phyloP scores from a whole-genome alignment of 2,888 invertebrate species.

The Scelioninae gen. 2 region DNA sequence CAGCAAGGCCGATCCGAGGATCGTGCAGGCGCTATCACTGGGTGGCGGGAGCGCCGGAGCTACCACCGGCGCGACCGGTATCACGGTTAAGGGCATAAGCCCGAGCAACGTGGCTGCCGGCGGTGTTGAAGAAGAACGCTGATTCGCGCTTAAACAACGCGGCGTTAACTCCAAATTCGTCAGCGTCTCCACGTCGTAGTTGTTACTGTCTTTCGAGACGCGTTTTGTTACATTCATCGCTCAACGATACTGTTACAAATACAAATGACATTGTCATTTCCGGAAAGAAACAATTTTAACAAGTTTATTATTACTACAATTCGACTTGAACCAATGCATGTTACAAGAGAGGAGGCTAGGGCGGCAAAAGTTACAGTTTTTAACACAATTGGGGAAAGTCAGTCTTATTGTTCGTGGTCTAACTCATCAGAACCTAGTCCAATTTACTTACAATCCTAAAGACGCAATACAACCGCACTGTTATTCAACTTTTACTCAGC shows the following conservation, averaged over 20 bases:
- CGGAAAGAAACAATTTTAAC: slow-evolving; percentile 11
- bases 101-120: slow-evolving; percentile 24
- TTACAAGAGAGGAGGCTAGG: neutral
- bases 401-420: slow-evolving; percentile 5
- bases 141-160: slow-evolving; percentile 34
- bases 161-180: slow-evolving; percentile 29
- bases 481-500: slow-evolving; percentile 6
- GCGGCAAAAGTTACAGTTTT: slow-evolving; percentile 8
- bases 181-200: slow-evolving; percentile 47
- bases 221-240: slow-evolving; percentile 51
- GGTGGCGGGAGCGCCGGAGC: slow-evolving; percentile 80
- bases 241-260: slow-evolving; percentile 49
- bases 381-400: slow-evolving; percentile 8
- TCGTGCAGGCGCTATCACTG: slow-evolving; percentile 95
- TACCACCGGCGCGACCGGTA: slow-evolving; percentile 33
- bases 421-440: slow-evolving; percentile 3
- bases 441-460: too few species aligned
- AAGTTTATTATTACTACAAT: slow-evolving; percentile 16
- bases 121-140: slow-evolving; percentile 45
- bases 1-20: slow-evolving; percentile 98
- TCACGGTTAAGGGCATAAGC: slow-evolving; percentile 39
- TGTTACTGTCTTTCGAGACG: slow-evolving; percentile 51
- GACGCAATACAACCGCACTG: too few species aligned
- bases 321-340: slow-evolving; percentile 4
- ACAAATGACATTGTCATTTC: slow-evolving; percentile 30